A percentile compares a stretch with the other conserved stretches of the same genome.
These are phyloP conservation scores for Maniola jurtina DNA, from an alignment of 1,140 invertebrate species.

Conservation along the genomic window DNA sequence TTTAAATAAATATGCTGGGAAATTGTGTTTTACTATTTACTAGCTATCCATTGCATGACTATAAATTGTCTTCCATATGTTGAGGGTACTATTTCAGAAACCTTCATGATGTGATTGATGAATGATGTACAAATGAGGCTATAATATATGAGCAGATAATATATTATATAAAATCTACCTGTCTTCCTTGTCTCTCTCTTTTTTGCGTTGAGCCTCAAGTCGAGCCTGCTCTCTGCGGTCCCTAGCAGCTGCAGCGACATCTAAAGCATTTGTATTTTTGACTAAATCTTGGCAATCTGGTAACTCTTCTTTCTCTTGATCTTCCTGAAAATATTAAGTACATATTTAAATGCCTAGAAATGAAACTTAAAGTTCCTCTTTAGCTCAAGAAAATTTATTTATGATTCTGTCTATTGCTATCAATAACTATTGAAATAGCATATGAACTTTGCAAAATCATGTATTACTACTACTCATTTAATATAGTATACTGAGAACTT, in stretches of 20 bases:
- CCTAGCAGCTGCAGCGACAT: conserved; percentile 85
- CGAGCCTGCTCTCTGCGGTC: conserved; percentile 89
- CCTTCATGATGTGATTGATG: neutral
- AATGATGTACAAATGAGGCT: neutral
- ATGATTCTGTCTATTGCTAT: no score
- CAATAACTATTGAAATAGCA: no score
- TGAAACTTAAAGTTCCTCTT: no score
- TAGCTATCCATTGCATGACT: no score
- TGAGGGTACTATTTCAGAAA: neutral
- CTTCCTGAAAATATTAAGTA: conserved; percentile 51
- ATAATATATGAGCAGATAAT: no score
- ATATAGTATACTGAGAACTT: no score
- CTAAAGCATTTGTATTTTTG: conserved; percentile 88
- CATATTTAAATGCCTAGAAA: no score
- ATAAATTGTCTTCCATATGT: neutral
- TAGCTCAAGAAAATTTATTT: no score
- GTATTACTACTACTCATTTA: neutral
- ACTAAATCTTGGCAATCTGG: conserved; percentile 78
- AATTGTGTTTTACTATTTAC: no score
- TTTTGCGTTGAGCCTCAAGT: conserved; percentile 88
- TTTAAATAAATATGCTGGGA: no score
- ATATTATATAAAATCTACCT: conserved; percentile 80
- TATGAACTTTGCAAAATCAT: no score
- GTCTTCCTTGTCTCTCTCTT: conserved; percentile 93
- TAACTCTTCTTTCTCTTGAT: conserved; percentile 76